Base-by-base conservation (phyloP, 2,888 invertebrate genomes). In the Netelia melanura region DNA sequence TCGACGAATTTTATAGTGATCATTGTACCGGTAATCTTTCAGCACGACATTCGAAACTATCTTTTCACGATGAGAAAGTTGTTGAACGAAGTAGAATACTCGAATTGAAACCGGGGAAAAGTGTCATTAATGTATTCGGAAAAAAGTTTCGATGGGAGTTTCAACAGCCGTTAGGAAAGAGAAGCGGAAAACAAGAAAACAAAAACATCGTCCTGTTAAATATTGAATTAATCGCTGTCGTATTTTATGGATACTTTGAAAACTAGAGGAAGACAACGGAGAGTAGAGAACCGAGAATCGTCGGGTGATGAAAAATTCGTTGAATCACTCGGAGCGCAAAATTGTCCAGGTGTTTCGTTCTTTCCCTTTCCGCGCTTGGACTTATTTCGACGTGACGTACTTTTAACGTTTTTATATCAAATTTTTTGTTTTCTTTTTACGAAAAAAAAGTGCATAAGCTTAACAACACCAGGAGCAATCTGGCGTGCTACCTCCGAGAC, bases 291-390 rank as follows among this genome's bases (percentile, higher is more conserved):
- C 21, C 81, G 70, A 58, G 81, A 52, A 79, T 52, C 3, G 44
- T 38, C 62, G 52, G 52, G 25, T 75, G 72, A 82, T 85, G 81
- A 85, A 85, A 82, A 81, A 85, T 79, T 85, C 75, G 71, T 78
- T 75, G 75, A 71, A 82, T 75, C 67, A 43, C 61, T 81, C 65
- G 62, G 72, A 68, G 64, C 25, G 58, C 75, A 61, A 77, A 74
- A 81, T 25, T 52, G 75, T 56, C 48, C 44, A 64, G 71, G 68
- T 72, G 68, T 44, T 70, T 75, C 61, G 23, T 71, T 58, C 44
- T 81, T 71, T 79, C 43, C 23, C 52, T 68, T 67, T 17, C 74
- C 67, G 1, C 58, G 61, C 68, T 72, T 30, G 81, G 65, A 23
- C 58, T 23, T 58, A 23, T 62, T 17, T 64, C 48, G 48, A 48